Evolutionary conservation across 1,140 invertebrate genomes (phyloP).

Genomic region (Drosophila nebulosa): DNA sequence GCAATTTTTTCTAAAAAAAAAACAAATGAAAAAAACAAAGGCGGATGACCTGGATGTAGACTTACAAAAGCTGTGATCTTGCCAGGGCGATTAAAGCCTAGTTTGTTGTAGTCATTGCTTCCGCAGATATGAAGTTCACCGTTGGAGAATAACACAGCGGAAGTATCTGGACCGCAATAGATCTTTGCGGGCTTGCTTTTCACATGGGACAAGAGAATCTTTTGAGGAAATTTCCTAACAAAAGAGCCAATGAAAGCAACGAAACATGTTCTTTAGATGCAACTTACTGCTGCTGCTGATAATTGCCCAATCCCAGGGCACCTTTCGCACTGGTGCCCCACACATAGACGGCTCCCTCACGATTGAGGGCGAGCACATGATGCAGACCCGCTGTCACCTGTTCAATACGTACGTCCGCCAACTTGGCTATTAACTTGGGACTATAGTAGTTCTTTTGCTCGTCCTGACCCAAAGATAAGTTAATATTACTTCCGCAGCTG

Average conservation of each 20-base stretch:
- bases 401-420: constrained; percentile 84
- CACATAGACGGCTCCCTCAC: constrained; percentile 84
- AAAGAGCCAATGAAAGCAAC: not conserved
- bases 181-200: constrained; percentile 83
- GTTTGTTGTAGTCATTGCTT: constrained; percentile 86
- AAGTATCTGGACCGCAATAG: constrained; percentile 85
- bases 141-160: constrained; percentile 85
- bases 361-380: constrained; percentile 86
- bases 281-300: constrained; percentile 82
- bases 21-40: not conserved
- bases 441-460: constrained; percentile 83
- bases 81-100: constrained; percentile 83
- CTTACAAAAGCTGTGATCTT: constrained; percentile 73
- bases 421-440: constrained; percentile 85
- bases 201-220: constrained; percentile 77
- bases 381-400: constrained; percentile 85
- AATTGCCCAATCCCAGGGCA: constrained; percentile 85
- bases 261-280: not conserved
- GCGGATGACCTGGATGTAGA: not conserved
- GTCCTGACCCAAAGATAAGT: constrained; percentile 86
- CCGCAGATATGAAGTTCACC: constrained; percentile 87
- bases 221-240: constrained; percentile 67
- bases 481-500: constrained; percentile 86
- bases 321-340: constrained; percentile 87
- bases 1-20: constrained; percentile 60